Evolutionary conservation across 2,888 invertebrate species (phyloP), one percentile per base, ranked within the genome.

Genomic region (Drosophila nr. fundita): DNA sequence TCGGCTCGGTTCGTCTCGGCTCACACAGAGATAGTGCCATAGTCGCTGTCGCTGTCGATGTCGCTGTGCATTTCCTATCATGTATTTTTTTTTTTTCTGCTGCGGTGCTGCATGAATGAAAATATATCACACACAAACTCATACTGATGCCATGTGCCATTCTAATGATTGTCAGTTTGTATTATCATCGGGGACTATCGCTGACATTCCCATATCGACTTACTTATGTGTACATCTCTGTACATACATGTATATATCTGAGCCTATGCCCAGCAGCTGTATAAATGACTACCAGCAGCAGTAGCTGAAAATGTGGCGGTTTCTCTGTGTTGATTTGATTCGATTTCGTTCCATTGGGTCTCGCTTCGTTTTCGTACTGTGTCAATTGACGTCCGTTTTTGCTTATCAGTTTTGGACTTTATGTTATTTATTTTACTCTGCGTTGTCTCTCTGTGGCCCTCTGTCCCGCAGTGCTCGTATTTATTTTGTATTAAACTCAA

Each of bases 321-420:
- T 54, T 68, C 50, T 57, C 64, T 13, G 4, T 24, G 21, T 71
- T 69, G 57, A 77, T 87, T 80, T 82, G 86, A 80, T 85, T 76
- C 74, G 76, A 89, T 89, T 87, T 79, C 54, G 70, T 80, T 75
- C 42, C 38, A 53, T 65, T 69, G 36, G 48, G 40, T 65, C 57
- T 64, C 30, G 62, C 60, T 54, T 63, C 52, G 40, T n/a, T 73
- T 72, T 66, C 50, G 61, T 61, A 49, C 38, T 36, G n/a, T 75
- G 75, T 69, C 82, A 77, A 78, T 64, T 74, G 72, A 63, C 66
- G 73, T 69, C 73, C 70, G 68, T 58, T 72, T 75, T 69, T 68
- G 55, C 83, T 88, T 86, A 89, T 86, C 88, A 83, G 77, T 72
- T 76, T 62, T 86, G 78, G 83, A 85, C 86, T 89, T 86, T 86